Evolutionary conservation across 2,113 vertebrate species (phyloP).

Genomic region (Globicephala melas): DNA sequence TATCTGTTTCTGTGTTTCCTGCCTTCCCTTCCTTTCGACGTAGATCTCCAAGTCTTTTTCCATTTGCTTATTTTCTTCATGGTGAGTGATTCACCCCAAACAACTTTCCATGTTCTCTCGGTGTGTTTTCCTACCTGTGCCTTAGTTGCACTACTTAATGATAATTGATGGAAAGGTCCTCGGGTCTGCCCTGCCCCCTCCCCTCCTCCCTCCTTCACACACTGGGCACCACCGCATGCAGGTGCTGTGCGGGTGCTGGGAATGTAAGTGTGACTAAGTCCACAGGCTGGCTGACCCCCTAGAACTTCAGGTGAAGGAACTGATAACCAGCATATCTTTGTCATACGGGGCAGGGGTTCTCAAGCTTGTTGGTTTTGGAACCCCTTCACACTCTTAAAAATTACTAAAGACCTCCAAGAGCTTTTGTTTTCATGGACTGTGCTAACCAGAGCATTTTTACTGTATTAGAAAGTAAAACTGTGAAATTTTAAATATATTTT

Average conservation of each 20-base stretch:
- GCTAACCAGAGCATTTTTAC: not conserved
- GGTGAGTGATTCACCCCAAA: not conserved
- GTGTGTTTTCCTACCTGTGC: not conserved
- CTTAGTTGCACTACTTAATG: not conserved
- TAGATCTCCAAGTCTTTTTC: not conserved
- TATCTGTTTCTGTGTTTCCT: accelerated
- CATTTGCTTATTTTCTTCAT: not conserved
- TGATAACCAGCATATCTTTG: not conserved
- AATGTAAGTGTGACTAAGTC: too few species aligned
- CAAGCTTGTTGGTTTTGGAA: not conserved
- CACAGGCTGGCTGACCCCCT: not conserved
- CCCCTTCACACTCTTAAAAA: not conserved
- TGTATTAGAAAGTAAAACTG: not conserved
- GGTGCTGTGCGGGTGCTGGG: accelerated
- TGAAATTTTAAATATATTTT: not conserved
- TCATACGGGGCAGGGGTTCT: not conserved
- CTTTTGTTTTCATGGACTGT: not conserved
- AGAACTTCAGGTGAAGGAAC: not conserved
- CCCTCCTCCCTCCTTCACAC: accelerated
- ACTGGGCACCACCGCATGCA: accelerated
- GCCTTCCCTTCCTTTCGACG: not conserved
- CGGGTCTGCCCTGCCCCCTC: accelerated
- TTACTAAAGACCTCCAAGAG: not conserved
- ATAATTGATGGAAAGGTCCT: not conserved
- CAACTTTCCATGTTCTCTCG: not conserved